Evolutionary conservation across 2,797 vertebrate genomes (phyloP).

Genomic region (Pempheris klunzingeri): DNA sequence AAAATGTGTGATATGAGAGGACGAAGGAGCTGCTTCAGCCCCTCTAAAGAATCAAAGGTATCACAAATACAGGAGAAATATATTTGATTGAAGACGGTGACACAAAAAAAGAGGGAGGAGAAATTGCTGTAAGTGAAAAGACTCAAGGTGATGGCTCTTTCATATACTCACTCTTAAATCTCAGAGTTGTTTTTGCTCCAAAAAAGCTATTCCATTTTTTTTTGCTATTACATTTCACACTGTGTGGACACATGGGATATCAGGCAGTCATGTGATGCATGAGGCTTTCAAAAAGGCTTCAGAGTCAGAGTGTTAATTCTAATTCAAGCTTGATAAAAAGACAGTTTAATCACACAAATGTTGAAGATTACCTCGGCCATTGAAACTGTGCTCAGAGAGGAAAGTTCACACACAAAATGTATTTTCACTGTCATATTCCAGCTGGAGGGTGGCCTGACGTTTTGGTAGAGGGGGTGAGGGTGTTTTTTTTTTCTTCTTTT

Average conservation of each 20-base stretch:
- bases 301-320: constrained; percentile 36
- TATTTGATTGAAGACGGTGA: constrained; percentile 19
- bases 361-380: constrained; percentile 42
- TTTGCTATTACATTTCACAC: constrained; percentile 11
- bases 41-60: constrained; percentile 10
- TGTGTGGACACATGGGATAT: constrained; percentile 8
- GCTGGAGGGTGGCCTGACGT: background rate
- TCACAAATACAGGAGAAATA: constrained; percentile 1
- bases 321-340: constrained; percentile 53
- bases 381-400: constrained; percentile 36
- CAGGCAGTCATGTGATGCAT: constrained; percentile 14
- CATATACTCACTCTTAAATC: too few relatives aligned
- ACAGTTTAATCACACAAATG: constrained; percentile 55
- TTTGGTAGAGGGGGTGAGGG: background rate
- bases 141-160: constrained; percentile 38
- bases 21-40: constrained; percentile 12
- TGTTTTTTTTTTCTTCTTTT: background rate
- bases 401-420: constrained; percentile 12
- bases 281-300: constrained; percentile 32
- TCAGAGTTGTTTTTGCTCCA: constrained; percentile 13
- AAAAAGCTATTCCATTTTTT: constrained; percentile 26
- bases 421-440: background rate
- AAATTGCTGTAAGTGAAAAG: constrained; percentile 16
- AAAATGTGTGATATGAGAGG: background rate
- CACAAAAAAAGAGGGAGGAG: background rate